Evolutionary conservation across 2,888 invertebrate species (phyloP).

Genomic region (Liopterus haemorrhoidalis): DNA sequence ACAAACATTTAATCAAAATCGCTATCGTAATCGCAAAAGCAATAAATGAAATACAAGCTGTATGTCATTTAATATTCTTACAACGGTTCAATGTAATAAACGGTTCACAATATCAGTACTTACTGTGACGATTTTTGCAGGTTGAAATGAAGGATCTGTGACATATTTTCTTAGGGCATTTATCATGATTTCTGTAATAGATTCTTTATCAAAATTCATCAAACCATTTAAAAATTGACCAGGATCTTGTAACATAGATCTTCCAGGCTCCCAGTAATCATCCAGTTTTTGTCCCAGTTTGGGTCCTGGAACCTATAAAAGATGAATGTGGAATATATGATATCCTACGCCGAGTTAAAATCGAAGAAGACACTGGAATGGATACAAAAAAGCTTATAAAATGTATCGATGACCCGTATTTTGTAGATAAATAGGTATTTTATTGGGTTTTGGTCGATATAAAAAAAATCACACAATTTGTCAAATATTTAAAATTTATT

Average conservation of each 20-base stretch:
- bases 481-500: background rate
- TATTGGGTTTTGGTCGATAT: too few species aligned
- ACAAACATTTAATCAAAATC: too few species aligned
- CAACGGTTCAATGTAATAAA: background rate
- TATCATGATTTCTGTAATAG: slow-evolving; percentile 74
- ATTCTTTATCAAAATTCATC: slow-evolving; percentile 82
- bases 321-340: background rate
- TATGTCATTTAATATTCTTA: too few species aligned
- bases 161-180: slow-evolving; percentile 73
- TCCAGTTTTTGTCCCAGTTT: slow-evolving; percentile 73
- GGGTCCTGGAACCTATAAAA: slow-evolving; percentile 52
- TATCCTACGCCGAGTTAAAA: background rate
- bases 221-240: slow-evolving; percentile 74
- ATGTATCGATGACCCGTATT: too few species aligned
- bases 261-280: slow-evolving; percentile 88
- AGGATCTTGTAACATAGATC: slow-evolving; percentile 74
- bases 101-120: background rate
- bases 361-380: background rate
- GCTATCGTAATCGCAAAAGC: too few species aligned
- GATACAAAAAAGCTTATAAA: too few species aligned
- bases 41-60: too few species aligned
- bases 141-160: slow-evolving; percentile 71
- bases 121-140: slow-evolving; percentile 67
- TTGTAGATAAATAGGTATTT: too few species aligned
- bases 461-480: too few species aligned